Base-by-base conservation (phyloP, 2,113 vertebrate genomes). In the Garra rufa region DNA sequence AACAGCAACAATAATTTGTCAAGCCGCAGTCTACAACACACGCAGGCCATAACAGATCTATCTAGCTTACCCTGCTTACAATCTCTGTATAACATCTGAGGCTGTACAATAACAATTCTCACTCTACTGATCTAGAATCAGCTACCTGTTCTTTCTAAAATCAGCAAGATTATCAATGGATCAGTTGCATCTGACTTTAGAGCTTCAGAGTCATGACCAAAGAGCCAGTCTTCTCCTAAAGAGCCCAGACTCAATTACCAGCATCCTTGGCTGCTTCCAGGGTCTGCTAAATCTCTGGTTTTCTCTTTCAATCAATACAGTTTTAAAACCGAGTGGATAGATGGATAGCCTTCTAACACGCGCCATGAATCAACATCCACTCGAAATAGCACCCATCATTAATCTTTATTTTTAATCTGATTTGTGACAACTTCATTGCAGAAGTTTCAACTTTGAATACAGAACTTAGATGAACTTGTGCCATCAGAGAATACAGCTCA, bases 301-400 rank as follows among this genome's bases (percentile, higher is more conserved):
- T 80, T 55, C 46, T 82, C 30, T 82, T 71, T 70, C 80, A 82
- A 82, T 82, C 80, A 52, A 71, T 82, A 55, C 46, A 24, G 10
- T 50, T 81, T 38, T 81, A 50, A n/a, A 81, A 70, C 24, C 26
- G 43, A 70, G 30, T 55, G 65, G 30, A 70, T 44, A 70, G 83
- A 84, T 41, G 74, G 61, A 69, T 41, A 84, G 74, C 69, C 63
- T 70, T 84, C 50, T 34, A 69, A 15, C 75, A 41, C 24, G 43
- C 3, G 14, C 28, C 38, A 83, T 44, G 46, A 63, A 83, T 86
- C 81, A 52, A 65, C n/a, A 15, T n/a, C 46, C 80, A 52, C 63
- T 34, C 4, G 15, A 21, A 48, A 44, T 19, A 26, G n/a, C 41
- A 11, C 14, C 55, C 76, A 61, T 79, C 76, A 63, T 79, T 79